Evolutionary conservation across 1,140 invertebrate species (phyloP), one percentile per base, ranked within the genome.

Genomic region (Drosophila setifemur): DNA sequence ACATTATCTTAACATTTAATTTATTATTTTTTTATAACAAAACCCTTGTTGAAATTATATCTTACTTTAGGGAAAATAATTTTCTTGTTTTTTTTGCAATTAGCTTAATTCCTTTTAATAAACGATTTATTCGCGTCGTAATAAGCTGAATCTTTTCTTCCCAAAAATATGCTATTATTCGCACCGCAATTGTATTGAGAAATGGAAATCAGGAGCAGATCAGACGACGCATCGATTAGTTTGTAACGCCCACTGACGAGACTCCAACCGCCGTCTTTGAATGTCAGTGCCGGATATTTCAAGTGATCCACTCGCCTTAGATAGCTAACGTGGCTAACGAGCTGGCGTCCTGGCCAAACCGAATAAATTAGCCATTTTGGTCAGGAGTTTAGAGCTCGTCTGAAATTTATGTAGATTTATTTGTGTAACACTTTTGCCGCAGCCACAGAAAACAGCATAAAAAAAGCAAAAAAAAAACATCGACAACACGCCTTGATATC

Each of bases 381-480:
- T 43, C 54, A 21, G 42, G 40, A 53, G 63, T 47, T 69, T 73
- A 54, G 43, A 43, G 49, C 52, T 33, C 18, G 70, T 45, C 55
- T 57, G 50, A 63, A 83, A 83, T 74, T 85, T 83, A 83, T 83
- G 79, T 77, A 83, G 81, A 83, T 85, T 85, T 83, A 83, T 83
- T 83, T 83, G 66, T 85, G 74, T 79, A 85, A 74, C 79, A 85
- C 74, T 77, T 79, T 58, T 67, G 61, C 69, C 43, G 25, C 40
- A 12, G 33, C 31, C 29, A 9, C 8, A n/a, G 7, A 2, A 3
- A 33, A 11, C 29, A 11, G 29, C 9, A 11, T n/a, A 33, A 11
- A 31, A 31, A 33, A 33, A 33, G 11, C 29, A 33, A 28, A 33
- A 31, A 3, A 31, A 3, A 2, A 12, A 33, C 7, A 33, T n/a